These are phyloP conservation scores for Lepisosteus osseus DNA, from an alignment of 2,113 vertebrate genomes.

Conservation along the genomic window DNA sequence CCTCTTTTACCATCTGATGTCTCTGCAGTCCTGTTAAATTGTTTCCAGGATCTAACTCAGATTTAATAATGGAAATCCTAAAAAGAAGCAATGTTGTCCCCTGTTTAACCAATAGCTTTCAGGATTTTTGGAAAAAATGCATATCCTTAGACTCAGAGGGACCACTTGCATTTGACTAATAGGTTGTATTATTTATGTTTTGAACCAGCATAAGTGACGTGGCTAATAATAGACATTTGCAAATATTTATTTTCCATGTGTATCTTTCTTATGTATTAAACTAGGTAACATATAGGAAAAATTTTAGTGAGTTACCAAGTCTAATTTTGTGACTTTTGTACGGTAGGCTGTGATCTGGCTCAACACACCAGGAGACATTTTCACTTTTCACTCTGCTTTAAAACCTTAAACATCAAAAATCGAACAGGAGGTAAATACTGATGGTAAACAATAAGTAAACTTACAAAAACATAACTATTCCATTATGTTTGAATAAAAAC, in stretches of 20 bases:
- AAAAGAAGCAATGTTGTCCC: conserved; percentile 1
- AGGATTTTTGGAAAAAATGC: conserved; percentile 9
- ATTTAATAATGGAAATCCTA: conserved; percentile 1
- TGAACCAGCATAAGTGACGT: not conserved
- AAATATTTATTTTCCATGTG: not conserved
- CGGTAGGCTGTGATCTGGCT: too few species aligned
- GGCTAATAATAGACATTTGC: conserved; percentile 12
- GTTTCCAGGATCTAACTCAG: not conserved
- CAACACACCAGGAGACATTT: too few species aligned
- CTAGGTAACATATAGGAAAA: not conserved
- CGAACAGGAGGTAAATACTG: too few species aligned
- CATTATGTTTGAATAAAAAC: too few species aligned
- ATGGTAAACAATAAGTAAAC: too few species aligned
- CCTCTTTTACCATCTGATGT: conserved; percentile 1
- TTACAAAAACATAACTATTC: too few species aligned
- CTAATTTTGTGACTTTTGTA: too few species aligned
- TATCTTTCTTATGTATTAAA: not conserved
- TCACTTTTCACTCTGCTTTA: too few species aligned
- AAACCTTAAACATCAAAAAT: too few species aligned
- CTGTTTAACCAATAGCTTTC: conserved; percentile 4
- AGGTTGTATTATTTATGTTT: conserved; percentile 20
- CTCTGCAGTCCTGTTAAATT: conserved; percentile 1
- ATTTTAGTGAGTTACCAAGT: too few species aligned
- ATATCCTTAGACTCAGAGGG: not conserved
- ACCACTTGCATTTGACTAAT: not conserved